A percentile compares a stretch with the other conserved stretches of the same genome.
phyloP scores from a whole-genome alignment of 2,888 invertebrate species.

The Nipponacmea schrenckii region DNA sequence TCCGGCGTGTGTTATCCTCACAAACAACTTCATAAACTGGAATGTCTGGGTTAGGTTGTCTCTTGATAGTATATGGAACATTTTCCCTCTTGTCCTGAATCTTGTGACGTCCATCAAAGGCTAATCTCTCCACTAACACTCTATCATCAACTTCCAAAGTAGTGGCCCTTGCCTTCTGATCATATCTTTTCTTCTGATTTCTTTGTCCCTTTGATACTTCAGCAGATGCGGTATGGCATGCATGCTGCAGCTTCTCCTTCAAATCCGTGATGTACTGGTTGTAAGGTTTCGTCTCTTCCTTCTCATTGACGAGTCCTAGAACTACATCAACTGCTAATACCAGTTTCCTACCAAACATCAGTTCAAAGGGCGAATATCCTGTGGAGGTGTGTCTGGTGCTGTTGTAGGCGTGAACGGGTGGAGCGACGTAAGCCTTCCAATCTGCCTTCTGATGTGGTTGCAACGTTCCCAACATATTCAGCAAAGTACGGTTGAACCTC shows the following conservation, averaged over 20 bases:
- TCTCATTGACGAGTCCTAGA: neutral
- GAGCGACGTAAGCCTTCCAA: too few relatives aligned
- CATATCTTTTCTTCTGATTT: neutral
- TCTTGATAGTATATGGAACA: neutral
- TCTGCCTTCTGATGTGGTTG: too few relatives aligned
- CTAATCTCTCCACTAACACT: neutral
- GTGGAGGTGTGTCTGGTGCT: too few relatives aligned
- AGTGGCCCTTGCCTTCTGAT: neutral
- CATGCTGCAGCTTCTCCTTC: neutral
- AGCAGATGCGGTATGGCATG: neutral
- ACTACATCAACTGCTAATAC: neutral
- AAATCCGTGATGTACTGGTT: neutral
- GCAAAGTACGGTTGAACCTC: too few relatives aligned
- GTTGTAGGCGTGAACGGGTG: too few relatives aligned
- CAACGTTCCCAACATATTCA: too few relatives aligned
- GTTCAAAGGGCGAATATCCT: too few relatives aligned
- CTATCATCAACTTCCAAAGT: neutral
- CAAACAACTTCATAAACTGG: neutral
- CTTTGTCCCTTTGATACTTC: neutral
- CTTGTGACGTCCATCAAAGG: neutral
- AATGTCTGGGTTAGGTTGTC: slow-evolving; percentile 10
- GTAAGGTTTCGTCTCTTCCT: neutral
- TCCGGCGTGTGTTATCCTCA: neutral
- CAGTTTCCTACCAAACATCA: too few relatives aligned
- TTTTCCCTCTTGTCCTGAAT: slow-evolving; percentile 4